phyloP scores from a whole-genome alignment of 2,113 vertebrate genomes.

The Aspidoscelis tigris region DNA sequence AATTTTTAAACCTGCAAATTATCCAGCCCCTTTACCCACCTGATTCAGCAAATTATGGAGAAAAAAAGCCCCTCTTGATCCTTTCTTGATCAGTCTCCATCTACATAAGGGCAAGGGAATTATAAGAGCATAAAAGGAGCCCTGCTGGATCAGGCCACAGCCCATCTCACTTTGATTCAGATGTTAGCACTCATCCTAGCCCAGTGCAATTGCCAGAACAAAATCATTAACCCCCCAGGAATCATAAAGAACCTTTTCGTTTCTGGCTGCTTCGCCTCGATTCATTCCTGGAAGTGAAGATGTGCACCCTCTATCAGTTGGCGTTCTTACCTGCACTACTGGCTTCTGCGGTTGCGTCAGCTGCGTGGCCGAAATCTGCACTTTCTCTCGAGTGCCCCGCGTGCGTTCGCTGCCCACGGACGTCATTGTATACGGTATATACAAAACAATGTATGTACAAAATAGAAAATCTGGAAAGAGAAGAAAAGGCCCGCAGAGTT shows the following conservation, averaged over 20 bases:
- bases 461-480: slow-evolving; percentile 94
- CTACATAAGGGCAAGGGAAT: too few species aligned
- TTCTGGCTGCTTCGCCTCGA: neutral
- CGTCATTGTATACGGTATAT: slow-evolving; percentile 99
- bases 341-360: slow-evolving; percentile 93
- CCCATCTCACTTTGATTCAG: too few species aligned
- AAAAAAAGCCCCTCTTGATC: too few species aligned
- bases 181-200: neutral
- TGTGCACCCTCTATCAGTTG: neutral
- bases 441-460: slow-evolving; percentile 99
- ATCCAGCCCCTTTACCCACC: too few species aligned
- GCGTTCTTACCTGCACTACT: slow-evolving; percentile 85
- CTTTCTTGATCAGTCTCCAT: too few species aligned
- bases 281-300: too few species aligned
- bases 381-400: slow-evolving; percentile 90
- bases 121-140: too few species aligned
- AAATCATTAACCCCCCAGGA: neutral
- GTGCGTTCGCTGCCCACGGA: slow-evolving; percentile 92
- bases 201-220: neutral
- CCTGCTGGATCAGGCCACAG: too few species aligned
- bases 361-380: slow-evolving; percentile 83
- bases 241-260: too few species aligned
- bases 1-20: too few species aligned
- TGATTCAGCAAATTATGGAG: too few species aligned
- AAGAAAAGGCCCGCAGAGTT: neutral